Conservation (phyloP, 1,140 invertebrate genomes). For the Chrysomallon squamiferum region DNA sequence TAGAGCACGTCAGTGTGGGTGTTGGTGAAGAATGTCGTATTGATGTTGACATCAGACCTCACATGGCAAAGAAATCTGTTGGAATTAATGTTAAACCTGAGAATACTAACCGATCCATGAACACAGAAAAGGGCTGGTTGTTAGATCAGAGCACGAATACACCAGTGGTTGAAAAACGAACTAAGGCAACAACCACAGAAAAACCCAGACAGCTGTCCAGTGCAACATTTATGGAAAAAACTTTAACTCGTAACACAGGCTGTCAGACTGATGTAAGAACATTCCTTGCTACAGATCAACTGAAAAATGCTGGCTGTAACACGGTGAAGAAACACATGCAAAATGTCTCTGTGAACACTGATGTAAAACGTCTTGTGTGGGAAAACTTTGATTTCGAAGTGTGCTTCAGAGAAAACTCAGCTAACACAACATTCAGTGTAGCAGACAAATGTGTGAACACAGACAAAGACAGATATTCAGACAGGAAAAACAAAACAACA, state of each 20-base stretch:
- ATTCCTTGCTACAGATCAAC: conserved; percentile 44
- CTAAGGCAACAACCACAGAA: conserved; percentile 58
- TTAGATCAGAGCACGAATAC: conserved; percentile 57
- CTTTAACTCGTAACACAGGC: conserved; percentile 11
- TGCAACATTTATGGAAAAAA: conserved; percentile 53
- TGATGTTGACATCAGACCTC: conserved; percentile 50
- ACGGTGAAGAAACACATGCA: conserved; percentile 35
- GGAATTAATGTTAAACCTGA: conserved; percentile 49
- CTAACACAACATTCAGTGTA: conserved; percentile 19
- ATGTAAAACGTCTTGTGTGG: conserved; percentile 27
- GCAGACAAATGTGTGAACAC: conserved; percentile 32
- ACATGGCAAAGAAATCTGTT: conserved; percentile 38
- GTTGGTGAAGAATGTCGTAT: conserved; percentile 38
- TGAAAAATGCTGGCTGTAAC: conserved; percentile 47
- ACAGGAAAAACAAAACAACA: background rate
- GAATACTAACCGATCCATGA: conserved; percentile 30
- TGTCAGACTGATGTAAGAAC: conserved; percentile 51
- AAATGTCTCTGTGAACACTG: conserved; percentile 42
- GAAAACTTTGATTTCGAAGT: conserved; percentile 41
- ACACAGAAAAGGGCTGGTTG: conserved; percentile 53
- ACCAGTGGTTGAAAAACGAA: conserved; percentile 31
- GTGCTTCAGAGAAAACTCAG: conserved; percentile 23
- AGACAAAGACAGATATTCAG: background rate
- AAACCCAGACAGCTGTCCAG: conserved; percentile 28
- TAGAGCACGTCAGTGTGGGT: conserved; percentile 42